A percentile compares a stretch with the other conserved stretches of the same genome.
Conservation (phyloP, 2,113 vertebrate species). For the Seriola rivoliana region DNA sequence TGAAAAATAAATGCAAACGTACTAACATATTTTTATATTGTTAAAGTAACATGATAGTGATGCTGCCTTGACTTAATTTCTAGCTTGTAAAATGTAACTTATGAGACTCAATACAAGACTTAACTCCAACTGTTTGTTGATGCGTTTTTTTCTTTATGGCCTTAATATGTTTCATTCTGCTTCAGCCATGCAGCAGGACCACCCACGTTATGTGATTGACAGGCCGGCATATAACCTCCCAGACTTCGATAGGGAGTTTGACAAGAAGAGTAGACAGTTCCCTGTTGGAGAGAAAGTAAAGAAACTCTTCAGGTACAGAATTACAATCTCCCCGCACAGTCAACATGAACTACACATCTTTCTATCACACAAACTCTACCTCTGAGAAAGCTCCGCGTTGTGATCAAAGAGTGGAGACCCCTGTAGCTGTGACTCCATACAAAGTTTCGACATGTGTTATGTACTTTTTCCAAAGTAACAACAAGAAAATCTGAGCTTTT, state of each 20-base stretch:
- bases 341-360: slow-evolving; percentile 6
- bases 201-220: slow-evolving; percentile 89
- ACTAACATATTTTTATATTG: not conserved
- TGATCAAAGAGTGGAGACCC: slow-evolving; percentile 13
- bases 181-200: slow-evolving; percentile 65
- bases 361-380: not conserved
- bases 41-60: not conserved
- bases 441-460: slow-evolving; percentile 21
- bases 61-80: not conserved
- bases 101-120: not conserved
- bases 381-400: slow-evolving; percentile 45
- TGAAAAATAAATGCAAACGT: not conserved
- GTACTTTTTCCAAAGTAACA: slow-evolving; percentile 16
- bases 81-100: not conserved
- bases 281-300: slow-evolving; percentile 89
- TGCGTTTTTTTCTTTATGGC: not conserved
- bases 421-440: not conserved
- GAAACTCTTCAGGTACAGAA: slow-evolving; percentile 89
- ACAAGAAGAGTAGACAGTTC: slow-evolving; percentile 90
- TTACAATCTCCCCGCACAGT: slow-evolving; percentile 5
- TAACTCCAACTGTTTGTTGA: too few relatives aligned
- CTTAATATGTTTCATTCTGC: not conserved
- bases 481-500: not conserved
- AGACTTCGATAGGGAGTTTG: slow-evolving; percentile 91
- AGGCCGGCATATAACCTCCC: slow-evolving; percentile 87